Conservation (phyloP, 1,140 invertebrate genomes). For the Pseudomyrmex concolor region DNA sequence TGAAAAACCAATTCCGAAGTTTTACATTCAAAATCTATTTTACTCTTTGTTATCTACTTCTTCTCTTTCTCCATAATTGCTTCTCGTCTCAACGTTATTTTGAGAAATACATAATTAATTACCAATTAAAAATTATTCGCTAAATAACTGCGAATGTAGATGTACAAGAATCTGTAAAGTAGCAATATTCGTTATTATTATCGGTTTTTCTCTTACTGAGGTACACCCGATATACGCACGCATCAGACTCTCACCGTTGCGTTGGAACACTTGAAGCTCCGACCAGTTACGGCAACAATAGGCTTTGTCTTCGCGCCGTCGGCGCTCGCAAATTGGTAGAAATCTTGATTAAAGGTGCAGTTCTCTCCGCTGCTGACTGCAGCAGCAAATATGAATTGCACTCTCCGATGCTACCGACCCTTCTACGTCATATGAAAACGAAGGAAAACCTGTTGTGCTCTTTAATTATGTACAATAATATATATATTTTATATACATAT, state of each 20-base stretch:
- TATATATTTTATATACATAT: background rate
- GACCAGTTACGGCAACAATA: slow-evolving; percentile 85
- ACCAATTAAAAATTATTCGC: background rate
- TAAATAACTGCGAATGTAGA: background rate
- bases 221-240: slow-evolving; percentile 75
- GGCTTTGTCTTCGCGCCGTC: slow-evolving; percentile 85
- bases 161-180: no score
- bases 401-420: slow-evolving; percentile 70
- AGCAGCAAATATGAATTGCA: slow-evolving; percentile 80
- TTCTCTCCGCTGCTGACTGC: slow-evolving; percentile 79
- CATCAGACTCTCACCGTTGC: slow-evolving; percentile 77
- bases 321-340: slow-evolving; percentile 85
- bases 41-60: no score
- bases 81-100: no score
- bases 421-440: slow-evolving; percentile 71
- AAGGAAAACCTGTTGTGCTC: slow-evolving; percentile 65
- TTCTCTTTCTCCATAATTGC: no score
- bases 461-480: slow-evolving; percentile 48
- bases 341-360: slow-evolving; percentile 86
- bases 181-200: background rate
- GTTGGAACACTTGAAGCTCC: slow-evolving; percentile 84
- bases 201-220: background rate
- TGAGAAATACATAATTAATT: no score
- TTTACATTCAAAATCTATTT: no score
- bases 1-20: no score